Conservation (phyloP, 2,797 vertebrate species). For the Florisuga fusca region DNA sequence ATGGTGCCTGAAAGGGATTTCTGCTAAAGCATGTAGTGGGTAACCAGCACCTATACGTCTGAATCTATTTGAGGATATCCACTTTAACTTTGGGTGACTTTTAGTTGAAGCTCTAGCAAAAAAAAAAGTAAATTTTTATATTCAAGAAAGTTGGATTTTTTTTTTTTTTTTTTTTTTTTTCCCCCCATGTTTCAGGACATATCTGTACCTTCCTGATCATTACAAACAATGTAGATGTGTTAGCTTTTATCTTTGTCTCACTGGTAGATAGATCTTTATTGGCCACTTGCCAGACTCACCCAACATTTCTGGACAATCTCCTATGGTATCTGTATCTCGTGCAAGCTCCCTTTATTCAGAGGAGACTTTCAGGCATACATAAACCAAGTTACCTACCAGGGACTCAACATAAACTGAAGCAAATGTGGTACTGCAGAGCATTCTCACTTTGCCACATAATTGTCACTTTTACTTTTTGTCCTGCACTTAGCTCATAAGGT, state of each 20-base stretch:
- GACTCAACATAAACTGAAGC: neutral
- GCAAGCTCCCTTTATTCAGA: neutral
- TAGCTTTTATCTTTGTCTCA: neutral
- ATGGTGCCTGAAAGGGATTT: neutral
- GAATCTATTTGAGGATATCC: neutral
- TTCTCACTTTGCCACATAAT: neutral
- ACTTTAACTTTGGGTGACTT: neutral
- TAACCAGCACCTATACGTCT: neutral
- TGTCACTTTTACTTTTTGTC: neutral
- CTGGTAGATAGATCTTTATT: neutral
- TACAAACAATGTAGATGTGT: neutral
- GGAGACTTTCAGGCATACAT: neutral
- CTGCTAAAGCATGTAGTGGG: neutral
- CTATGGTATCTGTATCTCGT: neutral
- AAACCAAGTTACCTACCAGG: neutral
- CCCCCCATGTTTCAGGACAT: neutral
- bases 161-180: neutral
- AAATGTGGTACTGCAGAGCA: neutral
- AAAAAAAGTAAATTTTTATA: neutral
- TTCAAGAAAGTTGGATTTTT: neutral
- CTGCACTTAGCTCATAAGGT: neutral
- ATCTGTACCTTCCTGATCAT: neutral
- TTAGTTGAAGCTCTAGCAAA: neutral
- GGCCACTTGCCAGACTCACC: neutral
- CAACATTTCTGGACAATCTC: neutral